These are phyloP conservation scores for Ceyx melanurus DNA, from an alignment of 2,113 vertebrate species.

Conservation along the genomic window DNA sequence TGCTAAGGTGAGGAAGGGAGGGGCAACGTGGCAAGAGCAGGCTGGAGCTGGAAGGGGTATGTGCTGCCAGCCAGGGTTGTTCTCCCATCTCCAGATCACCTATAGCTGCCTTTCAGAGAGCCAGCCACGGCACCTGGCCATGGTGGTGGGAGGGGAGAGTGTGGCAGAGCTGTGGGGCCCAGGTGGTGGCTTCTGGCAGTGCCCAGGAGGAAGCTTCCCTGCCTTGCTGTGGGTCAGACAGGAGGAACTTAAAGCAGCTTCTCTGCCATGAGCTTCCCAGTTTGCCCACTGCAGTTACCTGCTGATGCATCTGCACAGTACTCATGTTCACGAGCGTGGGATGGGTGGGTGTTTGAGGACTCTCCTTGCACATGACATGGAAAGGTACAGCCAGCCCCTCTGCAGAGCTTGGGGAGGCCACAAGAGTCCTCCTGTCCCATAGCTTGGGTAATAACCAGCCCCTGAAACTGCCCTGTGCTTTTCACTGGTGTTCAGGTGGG, in stretches of 20 bases:
- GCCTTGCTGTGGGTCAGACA: fast-evolving
- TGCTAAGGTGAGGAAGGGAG: neutral
- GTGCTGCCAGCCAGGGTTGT: fast-evolving
- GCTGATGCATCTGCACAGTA: fast-evolving
- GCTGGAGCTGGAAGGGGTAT: neutral
- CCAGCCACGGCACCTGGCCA: fast-evolving
- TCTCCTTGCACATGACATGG: neutral
- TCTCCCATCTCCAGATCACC: neutral
- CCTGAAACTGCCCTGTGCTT: neutral
- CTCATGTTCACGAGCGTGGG: fast-evolving
- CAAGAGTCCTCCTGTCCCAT: neutral
- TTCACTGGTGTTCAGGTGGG: neutral
- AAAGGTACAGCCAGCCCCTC: neutral
- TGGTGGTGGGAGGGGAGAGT: neutral
- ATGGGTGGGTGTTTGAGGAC: neutral
- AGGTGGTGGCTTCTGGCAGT: neutral
- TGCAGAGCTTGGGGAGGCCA: fast-evolving
- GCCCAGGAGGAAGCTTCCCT: neutral
- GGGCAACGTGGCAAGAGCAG: neutral
- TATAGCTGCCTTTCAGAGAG: neutral
- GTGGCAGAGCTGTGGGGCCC: neutral
- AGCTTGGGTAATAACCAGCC: too few species aligned
- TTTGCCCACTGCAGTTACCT: neutral
- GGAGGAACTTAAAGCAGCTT: neutral
- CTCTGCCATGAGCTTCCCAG: neutral